Conservation (phyloP, 2,113 vertebrate species). For the Eubucco bourcierii region DNA sequence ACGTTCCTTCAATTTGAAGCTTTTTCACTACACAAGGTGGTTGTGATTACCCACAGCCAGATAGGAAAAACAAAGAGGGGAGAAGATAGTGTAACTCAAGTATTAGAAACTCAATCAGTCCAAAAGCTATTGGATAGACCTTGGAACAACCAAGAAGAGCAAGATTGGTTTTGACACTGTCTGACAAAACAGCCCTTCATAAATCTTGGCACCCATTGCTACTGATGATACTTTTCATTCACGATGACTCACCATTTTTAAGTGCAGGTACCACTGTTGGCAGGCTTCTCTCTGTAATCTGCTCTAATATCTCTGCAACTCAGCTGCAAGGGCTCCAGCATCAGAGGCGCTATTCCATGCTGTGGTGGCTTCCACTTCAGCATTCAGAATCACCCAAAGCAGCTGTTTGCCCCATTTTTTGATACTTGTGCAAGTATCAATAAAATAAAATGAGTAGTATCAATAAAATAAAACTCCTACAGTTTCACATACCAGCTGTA, state of each 20-base stretch:
- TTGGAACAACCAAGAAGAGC: background rate
- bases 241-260: background rate
- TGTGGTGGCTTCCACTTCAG: background rate
- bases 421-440: background rate
- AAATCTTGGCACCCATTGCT: background rate
- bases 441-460: too few relatives aligned
- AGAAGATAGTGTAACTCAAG: background rate
- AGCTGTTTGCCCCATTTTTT: background rate
- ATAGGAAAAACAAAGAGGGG: background rate
- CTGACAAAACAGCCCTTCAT: background rate
- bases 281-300: background rate
- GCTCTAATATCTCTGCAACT: background rate
- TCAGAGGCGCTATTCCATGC: background rate
- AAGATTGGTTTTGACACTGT: background rate
- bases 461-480: background rate
- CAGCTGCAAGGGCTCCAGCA: background rate
- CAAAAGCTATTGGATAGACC: background rate
- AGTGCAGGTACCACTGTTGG: background rate
- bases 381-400: background rate
- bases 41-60: background rate
- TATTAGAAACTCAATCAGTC: background rate
- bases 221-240: background rate
- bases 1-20: background rate
- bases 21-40: background rate
- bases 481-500: background rate